Conservation (phyloP, 2,888 invertebrate species). For the Phortica magna region DNA sequence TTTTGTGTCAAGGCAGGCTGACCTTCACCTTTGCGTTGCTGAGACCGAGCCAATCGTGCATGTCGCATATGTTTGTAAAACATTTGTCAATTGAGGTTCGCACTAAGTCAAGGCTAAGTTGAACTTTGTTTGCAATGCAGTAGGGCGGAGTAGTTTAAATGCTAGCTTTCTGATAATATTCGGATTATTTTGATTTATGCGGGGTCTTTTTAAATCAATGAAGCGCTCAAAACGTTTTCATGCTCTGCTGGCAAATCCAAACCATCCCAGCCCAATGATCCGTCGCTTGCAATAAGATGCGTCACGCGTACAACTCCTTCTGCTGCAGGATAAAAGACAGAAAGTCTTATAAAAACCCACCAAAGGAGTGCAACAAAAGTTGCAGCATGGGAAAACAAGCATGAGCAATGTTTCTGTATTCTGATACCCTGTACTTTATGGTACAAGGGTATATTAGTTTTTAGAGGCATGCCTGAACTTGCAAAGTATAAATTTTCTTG, state of each 20-base stretch:
- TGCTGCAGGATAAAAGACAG: conserved; percentile 1
- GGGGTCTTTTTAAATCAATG: conserved; percentile 44
- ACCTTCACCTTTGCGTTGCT: neutral
- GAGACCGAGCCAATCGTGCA: neutral
- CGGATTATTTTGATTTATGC: neutral
- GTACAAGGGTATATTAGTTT: too few species aligned
- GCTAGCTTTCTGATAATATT: neutral
- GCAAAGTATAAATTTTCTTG: too few species aligned
- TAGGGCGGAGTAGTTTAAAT: neutral
- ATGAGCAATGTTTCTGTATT: neutral
- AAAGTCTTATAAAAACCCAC: neutral
- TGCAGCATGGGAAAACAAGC: neutral
- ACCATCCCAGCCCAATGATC: neutral
- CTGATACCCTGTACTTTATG: too few species aligned
- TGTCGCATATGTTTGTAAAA: neutral
- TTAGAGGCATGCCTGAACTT: too few species aligned
- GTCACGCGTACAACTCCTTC: neutral
- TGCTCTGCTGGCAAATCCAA: neutral
- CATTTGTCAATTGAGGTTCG: neutral
- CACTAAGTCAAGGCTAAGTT: neutral
- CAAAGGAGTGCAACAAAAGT: neutral
- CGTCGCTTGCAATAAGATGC: neutral
- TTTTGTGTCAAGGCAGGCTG: too few species aligned
- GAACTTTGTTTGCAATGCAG: neutral
- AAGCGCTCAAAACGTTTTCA: conserved; percentile 39